A percentile compares a stretch with the other conserved stretches of the same genome.
Evolutionary conservation across 2,797 vertebrate genomes (phyloP).

Genomic region (Tapera naevia): DNA sequence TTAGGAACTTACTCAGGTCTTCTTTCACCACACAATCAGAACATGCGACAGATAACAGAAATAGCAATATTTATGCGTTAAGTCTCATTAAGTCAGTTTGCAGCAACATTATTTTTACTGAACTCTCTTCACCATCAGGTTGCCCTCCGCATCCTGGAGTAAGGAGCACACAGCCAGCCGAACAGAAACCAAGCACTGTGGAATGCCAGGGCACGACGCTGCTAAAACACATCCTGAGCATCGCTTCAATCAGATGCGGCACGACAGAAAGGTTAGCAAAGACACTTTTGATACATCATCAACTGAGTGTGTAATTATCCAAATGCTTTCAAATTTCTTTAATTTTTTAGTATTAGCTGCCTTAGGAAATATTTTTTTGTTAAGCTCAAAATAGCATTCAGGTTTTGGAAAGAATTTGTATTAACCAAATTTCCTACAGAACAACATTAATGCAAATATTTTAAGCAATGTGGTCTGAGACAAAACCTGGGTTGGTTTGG

Average conservation of each 20-base stretch:
- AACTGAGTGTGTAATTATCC: neutral
- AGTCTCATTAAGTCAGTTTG: neutral
- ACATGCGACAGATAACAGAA: neutral
- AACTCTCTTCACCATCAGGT: neutral
- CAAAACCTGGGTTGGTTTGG: neutral
- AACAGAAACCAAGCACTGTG: neutral
- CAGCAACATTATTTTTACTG: neutral
- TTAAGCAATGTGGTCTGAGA: neutral
- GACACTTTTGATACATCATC: neutral
- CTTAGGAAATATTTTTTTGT: neutral
- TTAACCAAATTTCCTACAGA: neutral
- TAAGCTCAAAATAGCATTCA: neutral
- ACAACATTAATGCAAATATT: neutral
- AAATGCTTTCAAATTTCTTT: neutral
- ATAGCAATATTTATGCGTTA: neutral
- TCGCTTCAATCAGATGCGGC: rapidly evolving
- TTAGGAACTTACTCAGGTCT: neutral
- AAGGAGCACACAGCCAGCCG: rapidly evolving
- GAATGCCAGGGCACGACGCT: neutral
- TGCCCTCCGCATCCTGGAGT: rapidly evolving
- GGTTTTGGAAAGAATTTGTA: neutral
- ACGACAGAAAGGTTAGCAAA: neutral
- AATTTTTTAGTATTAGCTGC: neutral
- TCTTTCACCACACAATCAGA: neutral
- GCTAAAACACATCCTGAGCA: neutral